A percentile compares a stretch with the other conserved stretches of the same genome.
Evolutionary conservation across 2,113 vertebrate genomes (phyloP).

Genomic region (Otus sunia): DNA sequence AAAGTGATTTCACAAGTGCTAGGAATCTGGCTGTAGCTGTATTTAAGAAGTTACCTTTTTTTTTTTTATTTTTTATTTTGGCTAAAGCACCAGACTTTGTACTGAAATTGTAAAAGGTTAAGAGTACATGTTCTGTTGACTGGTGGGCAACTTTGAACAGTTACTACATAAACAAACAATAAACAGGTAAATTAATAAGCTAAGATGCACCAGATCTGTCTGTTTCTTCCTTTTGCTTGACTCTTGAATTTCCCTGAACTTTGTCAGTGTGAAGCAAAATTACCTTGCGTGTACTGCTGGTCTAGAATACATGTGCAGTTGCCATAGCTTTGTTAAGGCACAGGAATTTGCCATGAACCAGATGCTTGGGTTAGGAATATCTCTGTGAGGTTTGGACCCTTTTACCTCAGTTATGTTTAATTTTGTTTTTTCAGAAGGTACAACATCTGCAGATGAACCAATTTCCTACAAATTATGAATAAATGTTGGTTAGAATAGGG

Average conservation of each 20-base stretch:
- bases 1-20: background rate
- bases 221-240: background rate
- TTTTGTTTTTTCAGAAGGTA: background rate
- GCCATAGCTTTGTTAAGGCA: background rate
- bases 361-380: background rate
- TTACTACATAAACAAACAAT: background rate
- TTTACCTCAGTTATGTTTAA: background rate
- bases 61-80: background rate
- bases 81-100: background rate
- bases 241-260: background rate
- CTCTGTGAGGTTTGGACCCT: background rate
- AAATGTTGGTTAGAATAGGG: background rate
- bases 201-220: background rate
- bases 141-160: background rate
- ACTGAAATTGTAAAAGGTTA: background rate
- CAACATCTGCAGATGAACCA: background rate
- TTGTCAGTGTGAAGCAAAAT: background rate
- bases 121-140: background rate
- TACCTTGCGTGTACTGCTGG: background rate
- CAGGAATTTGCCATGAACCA: background rate
- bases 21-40: background rate
- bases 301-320: background rate
- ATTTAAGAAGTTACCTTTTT: background rate
- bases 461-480: background rate
- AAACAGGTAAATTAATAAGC: background rate